Base-by-base conservation (phyloP, 2,797 vertebrate species). In the Hyperoplus lanceolatus region DNA sequence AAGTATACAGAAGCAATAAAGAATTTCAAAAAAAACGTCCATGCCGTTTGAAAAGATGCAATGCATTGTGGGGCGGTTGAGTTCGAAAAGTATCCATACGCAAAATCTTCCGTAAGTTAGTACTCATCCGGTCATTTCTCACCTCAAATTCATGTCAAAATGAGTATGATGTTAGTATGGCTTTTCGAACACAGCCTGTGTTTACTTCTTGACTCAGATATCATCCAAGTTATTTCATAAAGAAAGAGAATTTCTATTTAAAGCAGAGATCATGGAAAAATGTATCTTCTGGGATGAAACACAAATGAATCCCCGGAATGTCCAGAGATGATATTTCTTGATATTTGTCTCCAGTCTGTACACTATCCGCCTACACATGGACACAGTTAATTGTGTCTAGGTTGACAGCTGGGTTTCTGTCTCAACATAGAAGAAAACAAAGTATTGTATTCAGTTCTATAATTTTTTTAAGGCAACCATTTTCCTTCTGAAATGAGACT, bases 261-360 rank as follows among this genome's bases (percentile, higher is more conserved):
- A 15, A 56, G 50, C 49, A 21, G 45, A 39, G 46, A 38, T 5
- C 62, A 15, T 53, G 41, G 53, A 16, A 55, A 18, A 43, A 56
- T 54, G 56, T 29, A 56, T 18, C 50, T 57, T 59, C 12, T 71
- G 71, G 61, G 55, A 50, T 3, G 51, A 67, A 67, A 12, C 11
- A n/a, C 2, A 71, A 54, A 18, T 39, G 41, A 50, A 62, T 73
- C 4, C 51, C 1, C 45, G 70, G 21, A 69, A 58, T 75, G 49
- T 45, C 51, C 48, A 38, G 13, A 21, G 15, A 15, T 39, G 45
- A 15, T 49, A 46, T 49, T 73, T 71, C 51, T 21, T 75, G 77
- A 65, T 68, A 68, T 73, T 75, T 77, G 53, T 64, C 54, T 64
- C 45, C 65, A 68, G 29, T 75, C 55, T 65, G 54, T 56, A 54